Evolutionary conservation across 2,797 vertebrate species (phyloP).

Genomic region (Sciurus carolinensis): DNA sequence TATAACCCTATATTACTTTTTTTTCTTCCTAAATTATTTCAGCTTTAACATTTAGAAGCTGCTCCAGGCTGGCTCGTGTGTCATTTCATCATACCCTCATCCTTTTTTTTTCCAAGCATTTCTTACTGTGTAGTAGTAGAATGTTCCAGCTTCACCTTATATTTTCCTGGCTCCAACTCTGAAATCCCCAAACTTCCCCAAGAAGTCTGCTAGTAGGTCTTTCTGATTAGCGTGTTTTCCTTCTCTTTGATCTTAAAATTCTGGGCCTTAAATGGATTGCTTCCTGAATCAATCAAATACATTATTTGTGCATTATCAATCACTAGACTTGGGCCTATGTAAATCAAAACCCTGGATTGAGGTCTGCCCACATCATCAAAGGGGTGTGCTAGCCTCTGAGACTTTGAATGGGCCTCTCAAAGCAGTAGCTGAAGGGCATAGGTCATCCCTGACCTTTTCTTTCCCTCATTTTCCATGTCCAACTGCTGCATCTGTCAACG

Average conservation of each 20-base stretch:
- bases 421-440: background rate
- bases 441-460: background rate
- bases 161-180: background rate
- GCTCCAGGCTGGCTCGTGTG: background rate
- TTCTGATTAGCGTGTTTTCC: background rate
- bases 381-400: background rate
- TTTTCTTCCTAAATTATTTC: conserved; percentile 14
- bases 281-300: background rate
- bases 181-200: background rate
- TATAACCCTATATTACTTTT: background rate
- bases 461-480: background rate
- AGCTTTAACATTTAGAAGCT: background rate
- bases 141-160: background rate
- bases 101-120: background rate
- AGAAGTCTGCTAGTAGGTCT: background rate
- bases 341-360: background rate
- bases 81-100: background rate
- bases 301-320: background rate
- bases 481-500: background rate
- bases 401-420: background rate
- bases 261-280: background rate
- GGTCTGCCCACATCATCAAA: background rate
- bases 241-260: background rate
- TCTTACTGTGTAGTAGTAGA: conserved; percentile 16
- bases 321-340: background rate